A percentile compares a stretch with the other conserved stretches of the same genome.
phyloP scores from a whole-genome alignment of 2,797 vertebrate genomes.

The Phylloscopus collybita region DNA sequence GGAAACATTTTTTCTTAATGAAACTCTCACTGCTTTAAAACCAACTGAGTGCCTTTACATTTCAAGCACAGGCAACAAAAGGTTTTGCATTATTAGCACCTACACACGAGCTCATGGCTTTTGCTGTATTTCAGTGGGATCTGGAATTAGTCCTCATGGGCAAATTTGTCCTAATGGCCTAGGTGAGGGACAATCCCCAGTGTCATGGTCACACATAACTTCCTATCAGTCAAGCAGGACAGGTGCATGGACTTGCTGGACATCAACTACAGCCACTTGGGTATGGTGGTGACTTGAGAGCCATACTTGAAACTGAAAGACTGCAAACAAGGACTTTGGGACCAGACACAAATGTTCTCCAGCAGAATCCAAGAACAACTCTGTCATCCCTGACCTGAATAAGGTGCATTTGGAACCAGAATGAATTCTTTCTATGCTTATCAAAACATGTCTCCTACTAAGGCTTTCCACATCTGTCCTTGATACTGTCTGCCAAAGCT shows the following conservation, averaged over 20 bases:
- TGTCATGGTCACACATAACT: neutral
- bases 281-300: neutral
- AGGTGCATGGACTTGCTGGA: neutral
- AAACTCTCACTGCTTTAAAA: neutral
- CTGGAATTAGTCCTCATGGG: neutral
- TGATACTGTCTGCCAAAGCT: neutral
- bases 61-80: neutral
- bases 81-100: neutral
- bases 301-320: neutral
- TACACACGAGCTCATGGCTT: neutral
- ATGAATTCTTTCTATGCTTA: neutral
- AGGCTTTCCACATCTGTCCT: neutral
- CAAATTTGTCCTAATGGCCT: neutral
- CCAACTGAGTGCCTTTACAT: neutral
- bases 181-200: neutral
- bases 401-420: neutral
- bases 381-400: neutral
- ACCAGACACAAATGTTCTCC: neutral
- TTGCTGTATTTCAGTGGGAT: neutral
- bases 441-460: neutral
- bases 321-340: neutral
- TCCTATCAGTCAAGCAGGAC: neutral
- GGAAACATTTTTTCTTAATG: neutral
- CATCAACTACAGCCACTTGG: neutral
- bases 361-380: neutral